These are phyloP conservation scores for Zenarchopterus dispar DNA, from an alignment of 2,797 vertebrate genomes.

Conservation along the genomic window DNA sequence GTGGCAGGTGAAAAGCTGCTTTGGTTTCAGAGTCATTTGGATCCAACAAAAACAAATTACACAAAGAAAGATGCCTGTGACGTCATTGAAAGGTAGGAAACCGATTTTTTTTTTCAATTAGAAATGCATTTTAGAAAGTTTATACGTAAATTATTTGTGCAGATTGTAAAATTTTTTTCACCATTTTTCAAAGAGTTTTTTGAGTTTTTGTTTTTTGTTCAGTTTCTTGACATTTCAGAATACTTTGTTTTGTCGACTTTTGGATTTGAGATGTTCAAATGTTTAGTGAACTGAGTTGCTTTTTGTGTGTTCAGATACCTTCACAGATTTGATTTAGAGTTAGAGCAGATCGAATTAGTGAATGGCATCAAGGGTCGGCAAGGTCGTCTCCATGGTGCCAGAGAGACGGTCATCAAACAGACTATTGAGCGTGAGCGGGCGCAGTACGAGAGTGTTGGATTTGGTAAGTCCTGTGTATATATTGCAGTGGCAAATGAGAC, in stretches of 20 bases:
- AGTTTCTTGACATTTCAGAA: too few relatives aligned
- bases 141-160: too few relatives aligned
- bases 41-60: conserved; percentile 84
- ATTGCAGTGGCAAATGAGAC: too few relatives aligned
- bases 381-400: conserved; percentile 88
- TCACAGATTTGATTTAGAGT: conserved; percentile 87
- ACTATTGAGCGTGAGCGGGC: conserved; percentile 88
- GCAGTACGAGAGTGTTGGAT: conserved; percentile 85
- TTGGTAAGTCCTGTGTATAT: conserved; percentile 80
- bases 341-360: conserved; percentile 93
- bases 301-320: conserved; percentile 84
- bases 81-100: conserved; percentile 85
- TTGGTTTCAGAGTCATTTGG: conserved; percentile 93
- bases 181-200: too few relatives aligned
- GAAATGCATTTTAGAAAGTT: too few relatives aligned
- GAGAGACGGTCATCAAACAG: conserved; percentile 90
- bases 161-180: too few relatives aligned
- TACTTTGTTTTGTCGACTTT: neutral
- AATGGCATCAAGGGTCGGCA: conserved; percentile 95
- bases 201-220: too few relatives aligned
- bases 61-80: conserved; percentile 89
- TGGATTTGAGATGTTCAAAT: neutral
- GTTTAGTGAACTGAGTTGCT: neutral
- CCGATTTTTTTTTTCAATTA: neutral
- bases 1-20: conserved; percentile 90